Evolutionary conservation across 2,888 invertebrate genomes (phyloP), one percentile per base, ranked within the genome.

Genomic region (Folsomia candida): DNA sequence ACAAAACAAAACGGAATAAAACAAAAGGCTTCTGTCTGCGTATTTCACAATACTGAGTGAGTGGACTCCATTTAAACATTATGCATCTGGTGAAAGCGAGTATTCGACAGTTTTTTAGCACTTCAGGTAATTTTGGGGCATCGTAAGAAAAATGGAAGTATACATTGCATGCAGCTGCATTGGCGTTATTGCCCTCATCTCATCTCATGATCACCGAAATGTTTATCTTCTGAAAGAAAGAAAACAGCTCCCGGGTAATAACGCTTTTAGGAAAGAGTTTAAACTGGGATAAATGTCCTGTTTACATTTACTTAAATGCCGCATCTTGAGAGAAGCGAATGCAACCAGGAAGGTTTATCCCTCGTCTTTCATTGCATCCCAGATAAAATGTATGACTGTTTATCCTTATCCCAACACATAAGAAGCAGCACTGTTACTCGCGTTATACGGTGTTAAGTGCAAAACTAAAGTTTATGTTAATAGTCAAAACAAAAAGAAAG

Each of bases 401-500:
- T 37, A n/a, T 37, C 37, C 14, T 37, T 37, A 9, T 37, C 14
- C 37, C 14, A 37, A 14, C 37, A 37, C 4, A 37, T 54, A 54
- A 54, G 54, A 6, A 4, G n/a, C 22, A 54, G 4, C 37, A 37
- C 37, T 14, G 37, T 37, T 4, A 37, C 18, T 54, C 11, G 20
- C 54, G 22, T 14, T 54, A 20, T 54, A 20, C 54, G 6, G 18
- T 54, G 20, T 54, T 54, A n/a, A 54, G 37, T 37, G 37, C 37
- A n/a, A 54, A 54, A 54, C 11, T 54, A 54, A 54, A 54, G 54
- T 54, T 54, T 54, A 54, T 54, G 54, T 54, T 54, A 54, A 54
- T 54, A 54, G 54, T 54, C 54, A 54, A 54, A 54, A 54, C 54
- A 54, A 54, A 54, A 20, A 54, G 54, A 54, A 54, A 54, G 54